Evolutionary conservation across 2,888 invertebrate species (phyloP), one percentile per base, ranked within the genome.

Genomic region (Pachliopta kotzebuea): DNA sequence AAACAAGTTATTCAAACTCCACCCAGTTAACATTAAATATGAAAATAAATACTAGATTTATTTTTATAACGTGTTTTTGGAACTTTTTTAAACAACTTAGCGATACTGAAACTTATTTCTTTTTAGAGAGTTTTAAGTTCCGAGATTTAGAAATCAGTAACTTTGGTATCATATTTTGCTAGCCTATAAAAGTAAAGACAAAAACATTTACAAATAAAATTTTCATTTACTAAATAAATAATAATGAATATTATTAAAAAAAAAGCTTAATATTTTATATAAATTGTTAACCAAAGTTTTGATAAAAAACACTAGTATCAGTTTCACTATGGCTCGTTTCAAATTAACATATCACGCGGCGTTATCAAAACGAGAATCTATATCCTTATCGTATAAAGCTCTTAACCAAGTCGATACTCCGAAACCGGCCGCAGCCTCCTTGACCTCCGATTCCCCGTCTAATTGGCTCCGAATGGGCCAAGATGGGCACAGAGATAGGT

Each of bases 391-490:
- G n/a, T 26, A 55, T 60, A 60, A 59, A 23, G 4, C 42, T 53
- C 56, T 62, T 52, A 65, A 57, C 56, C 50, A 42, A 67, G 61
- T 71, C 60, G 65, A 66, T 65, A 67, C 63, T 23, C 58, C 21
- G 21, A 63, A 49, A 56, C 42, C 55, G 55, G 21, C 18, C 56
- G 49, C 31, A 54, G 56, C 49, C 42, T 53, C 60, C 59, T 64
- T 69, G 69, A 69, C 70, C 68, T 67, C 64, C 73, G 72, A 76
- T 74, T 75, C 74, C 74, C 64, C 68, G 68, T 72, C 75, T 84
- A 85, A 85, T 85, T 83, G 81, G 67, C 71, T 74, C 72, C 79
- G 85, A 84, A 84, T 83, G 82, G 74, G 72, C 74, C 66, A 70
- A 77, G 79, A 77, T 75, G 76, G 73, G 67, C 71, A 70, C 68